Evolutionary conservation across 2,113 vertebrate genomes (phyloP), one percentile per base, ranked within the genome.

Genomic region (Hydrolagus affinis): DNA sequence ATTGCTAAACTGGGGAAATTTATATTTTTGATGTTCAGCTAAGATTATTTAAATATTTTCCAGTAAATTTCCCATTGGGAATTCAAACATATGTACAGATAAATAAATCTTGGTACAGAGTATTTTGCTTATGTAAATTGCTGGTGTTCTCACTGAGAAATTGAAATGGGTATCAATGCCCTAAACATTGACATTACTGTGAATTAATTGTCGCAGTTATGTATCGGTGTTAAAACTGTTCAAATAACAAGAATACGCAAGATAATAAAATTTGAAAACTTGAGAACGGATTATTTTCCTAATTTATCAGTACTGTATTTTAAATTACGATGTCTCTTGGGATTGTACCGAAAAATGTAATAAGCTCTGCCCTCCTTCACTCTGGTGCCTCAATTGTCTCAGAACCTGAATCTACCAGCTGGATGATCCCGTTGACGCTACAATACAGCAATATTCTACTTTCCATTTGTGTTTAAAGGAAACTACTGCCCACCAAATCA

Each of bases 11-110:
- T 64, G 14, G 25, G 64, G 12, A 80, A 64, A 64, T 25, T 57
- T 80, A 4, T 6, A 44, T 74, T 74, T 72, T 72, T 44, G 73
- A 75, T 44, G 30, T 12, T 75, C 56, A 28, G 25, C 17, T 56
- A 75, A 75, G 30, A 28, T 30, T 73, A 73, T 73, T 56, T 57
- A 78, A 72, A 15, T 32, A 66, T 66, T 19, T 83, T 30, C 78
- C 15, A 15, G 11, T 32, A 15, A 83, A 66, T 66, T 30, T 32
- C 12, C 23, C 9, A 23, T 32, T 14, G 28, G 32, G 25, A 83
- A 3, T 4, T 19, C 60, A 83, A 32, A 17, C 8, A 32, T 66
- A 62, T 66, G 10, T 28, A 32, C 15, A 83, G 2, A 44, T 44
- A 44, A 44, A 44, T 44, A 44, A 19, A 66, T 64, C 78, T 64